Base-by-base conservation (phyloP, 92 coral and sea anemone species). In the Parazoanthus atlanticus region DNA sequence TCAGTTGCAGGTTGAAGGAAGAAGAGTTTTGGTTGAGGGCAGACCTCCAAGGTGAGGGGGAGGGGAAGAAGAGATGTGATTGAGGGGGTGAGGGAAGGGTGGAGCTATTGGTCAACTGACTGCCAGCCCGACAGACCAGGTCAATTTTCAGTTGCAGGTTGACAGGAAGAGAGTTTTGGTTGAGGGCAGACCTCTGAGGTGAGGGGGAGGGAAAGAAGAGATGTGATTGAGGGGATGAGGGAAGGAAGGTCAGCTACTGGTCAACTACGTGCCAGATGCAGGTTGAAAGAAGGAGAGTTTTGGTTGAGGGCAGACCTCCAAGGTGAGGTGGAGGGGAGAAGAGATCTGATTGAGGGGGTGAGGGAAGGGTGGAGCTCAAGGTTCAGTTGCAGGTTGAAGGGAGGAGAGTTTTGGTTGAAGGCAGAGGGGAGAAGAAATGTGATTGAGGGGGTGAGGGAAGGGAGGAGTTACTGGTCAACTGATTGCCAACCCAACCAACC, bases 351-450 rank as follows among this genome's bases (percentile, higher is more conserved):
- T 46, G 52, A 46, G 52, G 52, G 52, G 52, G 52, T 5, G 11
- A 8, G 52, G 11, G 11, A 46, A 0, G 52, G 52, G 8, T 0
- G 11, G 11, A 46, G 6, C n/a, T n/a, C n/a, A 96, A 96, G 87
- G 98, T 96, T 11, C 98, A 94, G 67, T 94, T 96, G 98, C 98
- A 94, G 80, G 95, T 93, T 95, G 98, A 96, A 86, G 98, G 98
- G 32, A 85, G 93, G 78, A 31, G 98, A 77, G 92, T 96, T 38
- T 93, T 96, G n/a, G 84, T 94, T 78, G 98, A 95, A 41, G 94
- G 93, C 76, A 58, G 92, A 16, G 77, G 41, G 76, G 36, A 8
- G 36, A n/a, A n/a, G n/a, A n/a, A n/a, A n/a, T n/a, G n/a, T n/a
- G n/a, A n/a, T n/a, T 46, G 52, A 46, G 52, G 52, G 52, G 52